These are phyloP conservation scores for Acarapis woodi DNA, from an alignment of 1,140 invertebrate species.

Conservation along the genomic window DNA sequence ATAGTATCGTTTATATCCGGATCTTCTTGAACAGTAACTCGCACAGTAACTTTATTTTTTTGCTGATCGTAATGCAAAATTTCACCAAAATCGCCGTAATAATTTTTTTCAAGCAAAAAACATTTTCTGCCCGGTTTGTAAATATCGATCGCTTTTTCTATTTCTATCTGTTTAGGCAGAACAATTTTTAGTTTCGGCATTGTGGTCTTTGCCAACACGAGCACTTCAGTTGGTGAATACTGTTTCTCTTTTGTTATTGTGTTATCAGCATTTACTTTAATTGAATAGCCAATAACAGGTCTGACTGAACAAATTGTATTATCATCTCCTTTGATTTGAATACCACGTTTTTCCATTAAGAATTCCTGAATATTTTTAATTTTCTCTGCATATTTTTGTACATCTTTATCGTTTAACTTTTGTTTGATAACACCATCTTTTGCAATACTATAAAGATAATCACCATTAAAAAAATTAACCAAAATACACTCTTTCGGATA, in stretches of 20 bases:
- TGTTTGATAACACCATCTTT: not conserved
- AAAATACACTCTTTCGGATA: slow-evolving; percentile 38
- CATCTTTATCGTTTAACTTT: not conserved
- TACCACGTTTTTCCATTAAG: slow-evolving; percentile 23
- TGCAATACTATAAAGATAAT: slow-evolving; percentile 1
- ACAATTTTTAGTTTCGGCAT: slow-evolving; percentile 28
- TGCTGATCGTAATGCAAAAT: slow-evolving; percentile 20
- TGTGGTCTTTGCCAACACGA: slow-evolving; percentile 36
- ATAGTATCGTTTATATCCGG: slow-evolving; percentile 19
- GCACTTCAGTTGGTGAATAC: slow-evolving; percentile 25
- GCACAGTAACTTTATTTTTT: slow-evolving; percentile 24
- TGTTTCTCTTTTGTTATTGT: slow-evolving; percentile 32
- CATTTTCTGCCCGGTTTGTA: slow-evolving; percentile 32
- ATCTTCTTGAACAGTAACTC: slow-evolving; percentile 20
- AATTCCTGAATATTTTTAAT: slow-evolving; percentile 5
- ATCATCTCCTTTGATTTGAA: slow-evolving; percentile 40
- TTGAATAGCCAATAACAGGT: slow-evolving; percentile 32
- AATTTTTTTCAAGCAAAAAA: slow-evolving; percentile 42
- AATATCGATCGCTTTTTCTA: slow-evolving; percentile 31
- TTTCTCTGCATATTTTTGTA: slow-evolving; percentile 1
- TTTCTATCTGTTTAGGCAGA: slow-evolving; percentile 17
- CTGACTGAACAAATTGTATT: slow-evolving; percentile 37
- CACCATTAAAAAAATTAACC: slow-evolving; percentile 6
- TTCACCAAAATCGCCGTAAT: slow-evolving; percentile 45
- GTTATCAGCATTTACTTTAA: slow-evolving; percentile 20